A percentile compares a stretch with the other conserved stretches of the same genome.
Conservation (phyloP, 2,113 vertebrate genomes). For the Pseudois nayaur region DNA sequence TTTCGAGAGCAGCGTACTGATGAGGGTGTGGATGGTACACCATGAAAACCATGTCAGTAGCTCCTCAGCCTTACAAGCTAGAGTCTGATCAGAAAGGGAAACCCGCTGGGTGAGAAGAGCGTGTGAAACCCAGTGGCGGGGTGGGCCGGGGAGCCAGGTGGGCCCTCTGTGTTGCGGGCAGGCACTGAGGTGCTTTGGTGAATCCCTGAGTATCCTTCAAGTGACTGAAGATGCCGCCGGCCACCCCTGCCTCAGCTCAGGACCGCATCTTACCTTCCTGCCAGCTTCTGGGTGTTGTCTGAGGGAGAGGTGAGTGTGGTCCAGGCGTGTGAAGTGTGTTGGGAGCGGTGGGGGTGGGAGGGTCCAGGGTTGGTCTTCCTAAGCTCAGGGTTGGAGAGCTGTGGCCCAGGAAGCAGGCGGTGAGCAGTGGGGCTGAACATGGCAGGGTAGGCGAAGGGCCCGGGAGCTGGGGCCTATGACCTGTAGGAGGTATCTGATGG, state of each 20-base stretch:
- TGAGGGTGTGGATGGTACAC: neutral
- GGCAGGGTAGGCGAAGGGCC: neutral
- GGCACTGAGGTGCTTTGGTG: neutral
- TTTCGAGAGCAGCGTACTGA: neutral
- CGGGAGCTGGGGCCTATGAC: neutral
- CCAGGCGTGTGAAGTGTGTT: neutral
- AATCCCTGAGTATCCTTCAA: neutral
- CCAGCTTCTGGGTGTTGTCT: neutral
- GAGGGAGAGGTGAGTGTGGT: neutral
- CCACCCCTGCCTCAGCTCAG: neutral
- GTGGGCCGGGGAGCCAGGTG: neutral
- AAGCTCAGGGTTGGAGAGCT: neutral
- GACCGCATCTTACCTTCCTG: neutral
- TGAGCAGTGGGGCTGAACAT: neutral
- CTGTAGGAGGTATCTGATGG: neutral
- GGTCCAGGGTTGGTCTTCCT: neutral
- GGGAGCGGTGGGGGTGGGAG: neutral
- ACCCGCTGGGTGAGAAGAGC: too few species aligned
- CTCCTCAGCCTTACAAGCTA: neutral
- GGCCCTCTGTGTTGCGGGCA: neutral
- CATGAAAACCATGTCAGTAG: too few species aligned
- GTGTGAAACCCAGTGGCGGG: neutral
- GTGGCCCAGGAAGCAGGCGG: neutral
- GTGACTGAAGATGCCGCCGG: neutral
- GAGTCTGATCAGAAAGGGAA: neutral